Evolutionary conservation across 2,888 invertebrate genomes (phyloP).

Genomic region (Pinctada fucata): DNA sequence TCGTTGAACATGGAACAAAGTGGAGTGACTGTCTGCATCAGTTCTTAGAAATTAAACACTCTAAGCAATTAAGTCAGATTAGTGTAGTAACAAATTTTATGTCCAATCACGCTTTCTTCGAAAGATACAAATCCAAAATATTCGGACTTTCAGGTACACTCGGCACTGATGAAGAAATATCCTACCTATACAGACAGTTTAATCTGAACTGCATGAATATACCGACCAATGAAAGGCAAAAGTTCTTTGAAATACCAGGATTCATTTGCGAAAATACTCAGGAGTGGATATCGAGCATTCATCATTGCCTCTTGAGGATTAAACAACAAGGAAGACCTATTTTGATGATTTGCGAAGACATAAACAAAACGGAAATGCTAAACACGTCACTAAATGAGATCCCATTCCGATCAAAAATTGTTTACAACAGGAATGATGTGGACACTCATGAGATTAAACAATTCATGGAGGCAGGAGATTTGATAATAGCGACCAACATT

Average conservation of each 20-base stretch:
- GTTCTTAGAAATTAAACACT: slow-evolving; percentile 53
- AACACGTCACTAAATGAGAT: background rate
- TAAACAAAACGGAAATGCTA: slow-evolving; percentile 12
- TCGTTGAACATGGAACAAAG: slow-evolving; percentile 47
- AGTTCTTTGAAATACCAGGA: slow-evolving; percentile 28
- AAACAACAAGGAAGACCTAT: background rate
- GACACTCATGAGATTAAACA: slow-evolving; percentile 2
- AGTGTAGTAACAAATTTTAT: slow-evolving; percentile 46
- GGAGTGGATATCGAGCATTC: background rate
- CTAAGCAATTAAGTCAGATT: slow-evolving; percentile 26
- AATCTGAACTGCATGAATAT: slow-evolving; percentile 33
- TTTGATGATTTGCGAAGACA: slow-evolving; percentile 27
- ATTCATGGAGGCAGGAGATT: slow-evolving; percentile 27
- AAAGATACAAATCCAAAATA: slow-evolving; percentile 34
- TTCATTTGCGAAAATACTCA: background rate
- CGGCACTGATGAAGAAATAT: slow-evolving; percentile 59
- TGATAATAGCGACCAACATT: slow-evolving; percentile 48
- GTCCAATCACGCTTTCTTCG: slow-evolving; percentile 42
- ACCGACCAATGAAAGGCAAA: slow-evolving; percentile 37
- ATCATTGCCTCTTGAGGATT: background rate
- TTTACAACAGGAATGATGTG: slow-evolving; percentile 21
- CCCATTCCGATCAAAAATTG: background rate
- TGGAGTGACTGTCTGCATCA: slow-evolving; percentile 53
- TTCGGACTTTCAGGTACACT: slow-evolving; percentile 67
- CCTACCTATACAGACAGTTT: slow-evolving; percentile 51